Base-by-base conservation (phyloP, 2,797 vertebrate genomes). In the Sebastes hopkinsi region DNA sequence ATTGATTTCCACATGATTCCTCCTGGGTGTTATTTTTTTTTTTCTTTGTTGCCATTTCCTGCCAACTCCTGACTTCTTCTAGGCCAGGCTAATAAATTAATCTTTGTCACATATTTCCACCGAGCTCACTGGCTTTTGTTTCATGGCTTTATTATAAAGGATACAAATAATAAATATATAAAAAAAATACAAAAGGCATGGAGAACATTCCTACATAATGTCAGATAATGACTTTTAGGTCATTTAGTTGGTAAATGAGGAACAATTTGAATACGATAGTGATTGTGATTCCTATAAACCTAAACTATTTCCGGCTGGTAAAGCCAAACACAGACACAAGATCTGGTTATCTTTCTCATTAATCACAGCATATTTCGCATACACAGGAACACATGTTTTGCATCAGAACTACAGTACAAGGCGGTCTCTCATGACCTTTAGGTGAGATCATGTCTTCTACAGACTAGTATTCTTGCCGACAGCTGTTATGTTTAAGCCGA, bases 1-100 rank as follows among this genome's bases (percentile, higher is more conserved):
- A 85, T 73, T 30, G 70, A 77, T 87, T 85, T 79, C 60, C 59
- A 68, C 34, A 84, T 50, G 29, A 59, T 65, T 87, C 52, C 79
- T 78, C 42, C 10, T 16, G 50, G 79, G 80, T 75, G 16, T 80
- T 52, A 18, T 79, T 71, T 52, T 27, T 36, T 65, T 66, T 65
- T 66, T 46, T 25, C 6, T 68, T 60, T 61, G 8, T 62, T 71
- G 62, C 30, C 55, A 52, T 54, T 67, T 77, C 20, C 56, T 77
- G 71, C 55, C 59, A 81, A 73, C 72, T 75, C 52, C 32, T 32
- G 23, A 71, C 74, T 75, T 79, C 77, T 79, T 75, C 55, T 7
- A 36, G 29, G 68, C 55, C 66, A n/a, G 54, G 22, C 59, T 81
- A 74, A 86, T 85, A 58, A 74, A 74, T 79, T 12, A 30, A 75